Base-by-base conservation (phyloP, 1,140 invertebrate species). In the Xylocopa sonorina region DNA sequence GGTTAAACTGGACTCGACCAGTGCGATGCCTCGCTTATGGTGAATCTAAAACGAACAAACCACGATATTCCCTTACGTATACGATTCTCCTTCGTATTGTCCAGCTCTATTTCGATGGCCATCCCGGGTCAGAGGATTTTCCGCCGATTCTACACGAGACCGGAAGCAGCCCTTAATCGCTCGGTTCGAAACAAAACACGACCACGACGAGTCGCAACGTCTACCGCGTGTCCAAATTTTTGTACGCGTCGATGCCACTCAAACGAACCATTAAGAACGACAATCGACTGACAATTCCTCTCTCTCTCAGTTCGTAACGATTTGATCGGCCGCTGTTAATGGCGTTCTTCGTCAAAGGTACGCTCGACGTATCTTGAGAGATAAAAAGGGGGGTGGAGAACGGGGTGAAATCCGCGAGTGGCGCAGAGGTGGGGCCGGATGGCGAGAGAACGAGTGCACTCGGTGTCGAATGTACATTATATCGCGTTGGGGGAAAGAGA, bases 31-130 rank as follows among this genome's bases (percentile, higher is more conserved):
- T 18, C 16, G 2, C n/a, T 46, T 46, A 6, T 18, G n/a, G 27
- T 24, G 10, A 38, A 53, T 34, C 50, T 32, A 3, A 48, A 48
- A 12, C 32, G 7, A 18, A 38, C 10, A 4, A 14, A 34, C 14
- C 10, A 3, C 41, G n/a, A n/a, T n/a, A n/a, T 58, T 64, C 43
- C n/a, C 86, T 88, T 85, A 88, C 87, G 48, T 63, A 85, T 83
- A 74, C 79, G 86, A 63, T 88, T 88, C 24, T 87, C 87, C 50
- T 67, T 76, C 1, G 87, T 85, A 50, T 88, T 85, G 50, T 88
- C 85, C 73, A 86, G 58, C 76, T 86, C 78, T 24, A 89, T 88
- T 88, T 89, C 87, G 27, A 89, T 86, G 16, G 83, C 73, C 88
- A 88, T 88, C 21, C 41, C 4, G 7, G 1, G n/a, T 68, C 29